A percentile compares a stretch with the other conserved stretches of the same genome.
Evolutionary conservation across 1,140 invertebrate species (phyloP).

Genomic region (Eueides isabella): DNA sequence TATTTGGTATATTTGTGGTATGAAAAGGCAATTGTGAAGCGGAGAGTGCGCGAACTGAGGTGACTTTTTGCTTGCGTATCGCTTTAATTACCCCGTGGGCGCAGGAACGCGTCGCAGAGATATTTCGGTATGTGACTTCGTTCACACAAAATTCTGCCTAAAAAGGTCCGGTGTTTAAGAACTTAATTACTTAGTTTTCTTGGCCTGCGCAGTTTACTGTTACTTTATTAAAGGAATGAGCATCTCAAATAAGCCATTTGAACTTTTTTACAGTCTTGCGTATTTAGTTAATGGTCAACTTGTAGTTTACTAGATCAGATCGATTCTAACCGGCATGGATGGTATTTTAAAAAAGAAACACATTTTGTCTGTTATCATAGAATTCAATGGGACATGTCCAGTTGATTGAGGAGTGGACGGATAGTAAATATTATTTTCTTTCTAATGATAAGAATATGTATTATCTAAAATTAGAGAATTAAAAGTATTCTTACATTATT

Average conservation of each 20-base stretch:
- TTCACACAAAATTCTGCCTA: constrained; percentile 46
- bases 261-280: constrained; percentile 1
- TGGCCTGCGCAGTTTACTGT: constrained; percentile 25
- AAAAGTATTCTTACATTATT: too few relatives aligned
- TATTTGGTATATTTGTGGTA: constrained; percentile 26
- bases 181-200: constrained; percentile 57
- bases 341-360: not conserved
- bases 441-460: not conserved
- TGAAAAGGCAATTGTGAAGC: constrained; percentile 62
- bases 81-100: constrained; percentile 71
- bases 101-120: constrained; percentile 55
- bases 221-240: constrained; percentile 28
- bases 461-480: too few relatives aligned
- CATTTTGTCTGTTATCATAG: not conserved
- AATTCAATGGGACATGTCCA: not conserved
- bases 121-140: constrained; percentile 55
- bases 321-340: not conserved
- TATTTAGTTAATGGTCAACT: constrained; percentile 3
- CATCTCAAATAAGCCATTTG: constrained; percentile 32
- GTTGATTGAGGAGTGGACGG: not conserved
- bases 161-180: constrained; percentile 58
- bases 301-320: constrained; percentile 4
- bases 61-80: constrained; percentile 67
- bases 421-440: not conserved
- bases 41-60: constrained; percentile 54